These are phyloP conservation scores for Thera britannica DNA, from an alignment of 2,888 invertebrate genomes.

Conservation along the genomic window DNA sequence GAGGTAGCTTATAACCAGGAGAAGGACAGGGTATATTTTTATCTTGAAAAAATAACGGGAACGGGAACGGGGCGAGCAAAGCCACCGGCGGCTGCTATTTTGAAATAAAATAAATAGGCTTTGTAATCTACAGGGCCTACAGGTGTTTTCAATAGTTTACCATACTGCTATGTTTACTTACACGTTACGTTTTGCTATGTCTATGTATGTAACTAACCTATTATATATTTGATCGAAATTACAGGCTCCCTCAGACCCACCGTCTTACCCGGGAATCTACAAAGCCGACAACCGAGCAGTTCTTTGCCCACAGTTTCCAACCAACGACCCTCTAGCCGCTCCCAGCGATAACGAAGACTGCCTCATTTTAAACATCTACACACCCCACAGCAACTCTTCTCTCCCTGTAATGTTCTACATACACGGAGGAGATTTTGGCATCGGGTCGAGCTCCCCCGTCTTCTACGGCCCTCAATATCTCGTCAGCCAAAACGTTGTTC, in stretches of 20 bases:
- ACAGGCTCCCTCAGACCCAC: constrained; percentile 69
- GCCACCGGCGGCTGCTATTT: too few relatives aligned
- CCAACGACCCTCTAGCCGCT: constrained; percentile 67
- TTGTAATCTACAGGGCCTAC: too few relatives aligned
- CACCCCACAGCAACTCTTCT: constrained; percentile 58
- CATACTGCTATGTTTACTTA: too few relatives aligned
- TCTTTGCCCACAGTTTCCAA: constrained; percentile 72
- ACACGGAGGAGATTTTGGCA: constrained; percentile 80
- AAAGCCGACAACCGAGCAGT: constrained; percentile 68
- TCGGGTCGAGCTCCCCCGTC: constrained; percentile 71
- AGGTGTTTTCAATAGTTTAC: too few relatives aligned
- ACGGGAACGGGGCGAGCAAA: too few relatives aligned
- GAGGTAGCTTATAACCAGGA: too few relatives aligned
- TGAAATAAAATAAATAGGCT: too few relatives aligned
- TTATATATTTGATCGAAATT: not conserved
- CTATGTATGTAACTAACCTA: not conserved
- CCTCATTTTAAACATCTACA: constrained; percentile 73
- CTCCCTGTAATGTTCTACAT: constrained; percentile 78
- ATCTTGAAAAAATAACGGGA: too few relatives aligned
- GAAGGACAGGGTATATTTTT: too few relatives aligned
- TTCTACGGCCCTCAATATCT: constrained; percentile 79
- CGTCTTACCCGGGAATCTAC: constrained; percentile 62
- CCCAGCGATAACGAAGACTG: constrained; percentile 80
- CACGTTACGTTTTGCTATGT: too few relatives aligned
- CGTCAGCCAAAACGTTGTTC: constrained; percentile 68